phyloP scores from a whole-genome alignment of 2,113 vertebrate species.

The Neofelis nebulosa region DNA sequence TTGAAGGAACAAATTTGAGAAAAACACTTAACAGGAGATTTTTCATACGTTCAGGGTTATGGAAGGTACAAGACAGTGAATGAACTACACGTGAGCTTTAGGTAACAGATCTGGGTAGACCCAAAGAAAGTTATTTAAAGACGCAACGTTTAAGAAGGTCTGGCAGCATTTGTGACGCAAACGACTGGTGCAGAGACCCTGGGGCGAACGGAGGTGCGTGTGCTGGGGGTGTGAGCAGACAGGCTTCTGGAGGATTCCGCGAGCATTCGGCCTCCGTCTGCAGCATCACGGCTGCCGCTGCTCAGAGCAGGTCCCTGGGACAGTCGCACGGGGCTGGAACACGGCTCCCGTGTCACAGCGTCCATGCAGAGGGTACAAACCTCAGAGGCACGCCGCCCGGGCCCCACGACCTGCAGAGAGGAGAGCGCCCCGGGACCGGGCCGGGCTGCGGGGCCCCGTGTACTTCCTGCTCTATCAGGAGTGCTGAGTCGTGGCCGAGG shows the following conservation, averaged over 20 bases:
- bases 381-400: neutral
- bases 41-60: neutral
- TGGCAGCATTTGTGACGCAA: no score
- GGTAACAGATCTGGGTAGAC: neutral
- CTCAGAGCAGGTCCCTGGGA: no score
- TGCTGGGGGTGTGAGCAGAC: no score
- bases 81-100: neutral
- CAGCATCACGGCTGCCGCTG: no score
- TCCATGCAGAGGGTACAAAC: no score
- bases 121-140: neutral
- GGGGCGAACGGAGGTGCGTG: no score
- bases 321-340: no score
- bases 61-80: neutral
- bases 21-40: neutral
- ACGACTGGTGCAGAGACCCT: no score
- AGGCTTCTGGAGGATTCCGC: no score
- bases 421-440: accelerated
- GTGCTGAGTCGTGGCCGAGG: neutral
- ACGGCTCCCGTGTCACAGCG: no score
- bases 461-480: neutral
- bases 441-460: accelerated
- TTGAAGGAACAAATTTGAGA: neutral
- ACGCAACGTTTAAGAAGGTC: neutral
- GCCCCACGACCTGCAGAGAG: neutral
- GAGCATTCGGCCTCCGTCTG: no score